Base-by-base conservation (phyloP, 2,797 vertebrate genomes). In the Pteronotus mesoamericanus region DNA sequence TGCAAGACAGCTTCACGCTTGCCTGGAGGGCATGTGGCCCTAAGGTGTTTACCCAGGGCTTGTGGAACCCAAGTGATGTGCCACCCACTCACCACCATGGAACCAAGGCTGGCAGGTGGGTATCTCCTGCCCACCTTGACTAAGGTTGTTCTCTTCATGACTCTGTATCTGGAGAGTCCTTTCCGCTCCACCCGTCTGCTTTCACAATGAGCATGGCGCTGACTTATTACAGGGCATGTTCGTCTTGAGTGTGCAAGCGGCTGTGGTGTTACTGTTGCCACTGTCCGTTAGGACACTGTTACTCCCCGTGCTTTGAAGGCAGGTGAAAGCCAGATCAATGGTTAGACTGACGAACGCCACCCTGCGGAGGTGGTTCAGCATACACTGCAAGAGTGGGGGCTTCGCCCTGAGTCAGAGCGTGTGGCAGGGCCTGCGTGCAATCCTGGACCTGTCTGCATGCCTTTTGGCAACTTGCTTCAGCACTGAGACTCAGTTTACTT, bases 331-430 rank as follows among this genome's bases (percentile, higher is more conserved):
- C 5, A 55, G 44, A 74, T 8, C 42, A 34, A 74, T 3, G 29
- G 6, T 48, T 4, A 34, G 37, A 21, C 37, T 3, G 48, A 24
- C n/a, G 71, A n/a, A 34, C 3, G 14, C n/a, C 46, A 3, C 42
- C 37, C 39, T 46, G 1, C 1, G 26, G 77, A 46, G 44, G 34
- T 3, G 48, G 72, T 1, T 18, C 0, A 34, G 29, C 24, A 6
- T 26, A 57, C 0, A 0, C 29, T 4, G 26, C 3, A 42, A 44
- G 55, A 51, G 44, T 14, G 0, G 1, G 1, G 26, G 18, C 29
- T 64, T 51, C n/a, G 46, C 34, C 59, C 51, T n/a, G 2, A 18
- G 42, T 37, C 7, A 6, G 4, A 34, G 19, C 10, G 9, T 15
- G 39, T 11, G 8, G 66, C 34, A 66, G 42, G 24, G n/a, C 19